Conservation (phyloP, 2,797 vertebrate genomes). For the Neosalanx taihuensis region DNA sequence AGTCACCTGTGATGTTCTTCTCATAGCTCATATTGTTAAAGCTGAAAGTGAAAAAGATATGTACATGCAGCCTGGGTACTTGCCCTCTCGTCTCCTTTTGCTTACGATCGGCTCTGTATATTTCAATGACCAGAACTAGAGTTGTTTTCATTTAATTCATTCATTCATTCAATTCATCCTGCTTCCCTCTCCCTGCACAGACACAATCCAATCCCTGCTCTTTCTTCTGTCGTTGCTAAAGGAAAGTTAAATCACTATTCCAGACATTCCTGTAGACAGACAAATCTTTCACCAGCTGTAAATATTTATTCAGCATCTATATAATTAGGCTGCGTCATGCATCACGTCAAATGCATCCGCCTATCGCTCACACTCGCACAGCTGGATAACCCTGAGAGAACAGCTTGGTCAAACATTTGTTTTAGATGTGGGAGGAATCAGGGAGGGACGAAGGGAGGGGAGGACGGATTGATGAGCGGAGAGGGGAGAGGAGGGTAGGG, state of each 20-base stretch:
- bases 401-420: constrained; percentile 1
- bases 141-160: no score
- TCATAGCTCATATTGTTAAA: not conserved
- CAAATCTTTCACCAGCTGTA: not conserved
- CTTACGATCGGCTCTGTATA: not conserved
- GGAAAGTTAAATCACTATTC: not conserved
- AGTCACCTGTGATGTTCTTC: not conserved
- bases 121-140: not conserved
- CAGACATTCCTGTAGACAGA: not conserved
- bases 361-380: not conserved
- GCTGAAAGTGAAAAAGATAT: no score
- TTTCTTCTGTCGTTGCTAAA: no score
- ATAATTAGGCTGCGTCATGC: not conserved
- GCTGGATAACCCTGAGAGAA: not conserved
- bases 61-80: no score
- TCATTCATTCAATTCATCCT: no score
- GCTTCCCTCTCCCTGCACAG: no score
- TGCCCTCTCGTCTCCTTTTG: not conserved
- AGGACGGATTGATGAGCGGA: not conserved
- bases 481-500: not conserved
- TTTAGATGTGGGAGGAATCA: not conserved
- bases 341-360: not conserved
- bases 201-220: no score
- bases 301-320: constrained; percentile 10
- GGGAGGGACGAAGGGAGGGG: not conserved